Conservation (phyloP, 2,888 invertebrate genomes). For the Machimus atricapillus region DNA sequence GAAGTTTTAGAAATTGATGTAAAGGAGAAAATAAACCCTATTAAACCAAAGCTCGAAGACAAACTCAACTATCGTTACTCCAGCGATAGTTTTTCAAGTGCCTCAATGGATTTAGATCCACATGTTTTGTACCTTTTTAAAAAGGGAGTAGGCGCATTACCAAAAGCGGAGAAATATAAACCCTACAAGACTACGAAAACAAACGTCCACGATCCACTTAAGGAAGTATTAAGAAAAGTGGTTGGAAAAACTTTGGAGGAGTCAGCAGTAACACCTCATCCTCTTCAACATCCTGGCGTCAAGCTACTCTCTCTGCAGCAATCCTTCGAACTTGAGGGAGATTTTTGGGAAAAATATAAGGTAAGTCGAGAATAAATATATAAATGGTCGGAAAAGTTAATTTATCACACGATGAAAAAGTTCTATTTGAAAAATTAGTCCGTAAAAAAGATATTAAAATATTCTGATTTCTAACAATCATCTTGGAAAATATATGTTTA, state of each 20-base stretch:
- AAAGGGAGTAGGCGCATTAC: conserved; percentile 48
- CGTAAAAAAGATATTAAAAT: too few relatives aligned
- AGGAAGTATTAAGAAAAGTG: conserved; percentile 56
- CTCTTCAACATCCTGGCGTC: conserved; percentile 54
- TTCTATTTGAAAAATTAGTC: too few relatives aligned
- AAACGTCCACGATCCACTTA: conserved; percentile 59
- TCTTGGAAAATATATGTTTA: too few relatives aligned
- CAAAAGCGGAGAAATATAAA: conserved; percentile 54
- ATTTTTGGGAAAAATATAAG: conserved; percentile 56
- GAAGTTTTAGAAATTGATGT: conserved; percentile 53
- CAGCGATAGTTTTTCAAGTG: conserved; percentile 1
- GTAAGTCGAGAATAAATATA: conserved; percentile 47
- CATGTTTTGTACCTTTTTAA: conserved; percentile 57
- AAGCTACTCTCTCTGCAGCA: conserved; percentile 57
- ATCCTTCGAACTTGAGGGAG: conserved; percentile 56
- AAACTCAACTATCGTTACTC: not conserved
- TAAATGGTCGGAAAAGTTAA: too few relatives aligned
- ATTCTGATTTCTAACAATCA: too few relatives aligned
- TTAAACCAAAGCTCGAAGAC: conserved; percentile 46
- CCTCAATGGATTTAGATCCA: conserved; percentile 51
- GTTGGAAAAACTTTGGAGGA: conserved; percentile 58
- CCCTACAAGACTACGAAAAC: conserved; percentile 59
- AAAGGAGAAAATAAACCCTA: conserved; percentile 45
- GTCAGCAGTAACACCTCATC: conserved; percentile 61
- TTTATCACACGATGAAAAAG: too few relatives aligned